Conservation (phyloP, 2,888 invertebrate species). For the Heliconius ethilla region DNA sequence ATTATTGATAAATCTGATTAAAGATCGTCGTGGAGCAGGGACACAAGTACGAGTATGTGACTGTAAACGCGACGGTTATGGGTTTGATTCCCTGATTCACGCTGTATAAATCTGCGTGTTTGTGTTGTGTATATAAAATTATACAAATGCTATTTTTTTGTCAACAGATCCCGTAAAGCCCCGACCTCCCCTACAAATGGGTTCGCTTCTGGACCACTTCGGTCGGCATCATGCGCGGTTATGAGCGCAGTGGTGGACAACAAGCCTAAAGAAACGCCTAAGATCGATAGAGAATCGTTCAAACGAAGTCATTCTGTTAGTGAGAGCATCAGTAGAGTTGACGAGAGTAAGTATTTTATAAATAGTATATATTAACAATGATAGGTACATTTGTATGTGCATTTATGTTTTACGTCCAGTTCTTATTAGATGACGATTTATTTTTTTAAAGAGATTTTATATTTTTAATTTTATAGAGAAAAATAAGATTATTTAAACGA, state of each 20-base stretch:
- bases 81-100: too few species aligned
- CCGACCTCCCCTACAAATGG: conserved; percentile 70
- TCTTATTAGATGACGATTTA: too few species aligned
- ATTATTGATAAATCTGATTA: not conserved
- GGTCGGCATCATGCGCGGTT: conserved; percentile 74
- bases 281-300: conserved; percentile 68
- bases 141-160: not conserved
- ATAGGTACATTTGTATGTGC: too few species aligned
- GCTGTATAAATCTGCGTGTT: too few species aligned
- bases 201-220: conserved; percentile 69
- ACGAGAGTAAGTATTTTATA: conserved; percentile 66
- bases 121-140: too few species aligned
- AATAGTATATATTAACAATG: not conserved
- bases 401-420: too few species aligned
- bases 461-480: too few species aligned
- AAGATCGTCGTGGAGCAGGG: too few species aligned
- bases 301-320: conserved; percentile 77
- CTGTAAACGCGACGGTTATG: too few species aligned
- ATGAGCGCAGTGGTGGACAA: conserved; percentile 63
- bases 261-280: conserved; percentile 58
- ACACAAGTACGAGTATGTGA: too few species aligned
- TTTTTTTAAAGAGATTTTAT: too few species aligned
- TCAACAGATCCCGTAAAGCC: conserved; percentile 72
- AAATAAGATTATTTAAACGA: not conserved
- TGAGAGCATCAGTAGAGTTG: conserved; percentile 73